Evolutionary conservation across 2,797 vertebrate genomes (phyloP).

Genomic region (Coranthus polyacanthus): DNA sequence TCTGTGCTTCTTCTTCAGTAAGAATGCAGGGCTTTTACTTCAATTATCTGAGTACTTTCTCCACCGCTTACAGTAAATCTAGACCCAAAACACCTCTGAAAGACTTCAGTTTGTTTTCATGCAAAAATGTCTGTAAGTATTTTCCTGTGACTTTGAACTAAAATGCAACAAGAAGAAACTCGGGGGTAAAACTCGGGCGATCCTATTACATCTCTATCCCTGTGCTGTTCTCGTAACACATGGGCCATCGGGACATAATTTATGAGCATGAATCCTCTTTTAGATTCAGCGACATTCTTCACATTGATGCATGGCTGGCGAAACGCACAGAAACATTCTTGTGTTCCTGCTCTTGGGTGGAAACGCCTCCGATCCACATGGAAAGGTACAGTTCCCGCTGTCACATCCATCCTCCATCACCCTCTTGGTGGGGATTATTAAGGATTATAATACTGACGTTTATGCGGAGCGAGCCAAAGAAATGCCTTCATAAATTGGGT

Average conservation of each 20-base stretch:
- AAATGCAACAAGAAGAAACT: slow-evolving; percentile 2
- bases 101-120: neutral
- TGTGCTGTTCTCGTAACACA: slow-evolving; percentile 14
- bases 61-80: too few species aligned
- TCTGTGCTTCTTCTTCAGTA: too few species aligned
- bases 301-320: slow-evolving; percentile 45
- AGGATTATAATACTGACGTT: slow-evolving; percentile 69
- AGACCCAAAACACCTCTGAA: neutral
- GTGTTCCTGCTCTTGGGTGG: slow-evolving; percentile 28
- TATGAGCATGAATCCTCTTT: slow-evolving; percentile 38
- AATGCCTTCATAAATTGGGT: slow-evolving; percentile 67
- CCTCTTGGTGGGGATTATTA: slow-evolving; percentile 65
- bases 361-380: slow-evolving; percentile 15
- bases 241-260: slow-evolving; percentile 34
- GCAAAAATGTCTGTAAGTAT: neutral
- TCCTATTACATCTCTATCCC: slow-evolving; percentile 3
- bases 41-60: too few species aligned
- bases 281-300: slow-evolving; percentile 54
- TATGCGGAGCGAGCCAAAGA: slow-evolving; percentile 57
- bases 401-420: slow-evolving; percentile 67
- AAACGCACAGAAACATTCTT: slow-evolving; percentile 59
- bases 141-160: neutral
- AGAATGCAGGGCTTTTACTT: too few species aligned
- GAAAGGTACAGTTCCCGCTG: slow-evolving; percentile 42
- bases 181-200: slow-evolving; percentile 6